These are phyloP conservation scores for Tympanoctomys barrerae DNA, from an alignment of 2,797 vertebrate species.

Conservation along the genomic window DNA sequence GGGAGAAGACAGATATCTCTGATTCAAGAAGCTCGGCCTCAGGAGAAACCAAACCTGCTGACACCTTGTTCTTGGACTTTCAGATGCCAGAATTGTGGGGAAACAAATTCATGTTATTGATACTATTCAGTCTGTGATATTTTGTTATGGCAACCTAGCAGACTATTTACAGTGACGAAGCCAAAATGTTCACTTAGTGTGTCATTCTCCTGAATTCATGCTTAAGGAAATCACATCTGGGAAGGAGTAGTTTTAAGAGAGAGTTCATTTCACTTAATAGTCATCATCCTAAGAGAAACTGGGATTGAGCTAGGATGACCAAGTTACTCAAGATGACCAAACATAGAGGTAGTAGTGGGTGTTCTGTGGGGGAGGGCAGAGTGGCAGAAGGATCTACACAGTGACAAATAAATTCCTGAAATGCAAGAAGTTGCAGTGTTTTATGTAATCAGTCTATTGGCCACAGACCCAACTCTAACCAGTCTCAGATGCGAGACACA, in stretches of 20 bases:
- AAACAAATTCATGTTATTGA: not conserved
- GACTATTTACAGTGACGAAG: not conserved
- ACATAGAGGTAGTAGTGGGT: not conserved
- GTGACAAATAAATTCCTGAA: not conserved
- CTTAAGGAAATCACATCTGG: not conserved
- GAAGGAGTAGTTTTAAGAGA: constrained; percentile 2
- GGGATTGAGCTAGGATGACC: not conserved
- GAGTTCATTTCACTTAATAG: constrained; percentile 20
- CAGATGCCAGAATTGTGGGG: not conserved
- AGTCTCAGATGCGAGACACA: not conserved
- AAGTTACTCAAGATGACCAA: not conserved
- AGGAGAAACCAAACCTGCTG: not conserved
- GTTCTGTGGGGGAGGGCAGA: not conserved
- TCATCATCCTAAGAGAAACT: not conserved
- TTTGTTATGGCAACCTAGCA: not conserved
- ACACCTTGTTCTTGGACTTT: not conserved
- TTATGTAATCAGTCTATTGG: not conserved
- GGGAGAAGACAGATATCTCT: not conserved
- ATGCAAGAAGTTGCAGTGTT: not conserved
- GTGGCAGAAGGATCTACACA: not conserved
- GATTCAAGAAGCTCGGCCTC: not conserved
- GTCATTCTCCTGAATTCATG: not conserved
- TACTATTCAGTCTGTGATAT: not conserved
- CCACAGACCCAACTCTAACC: not conserved
- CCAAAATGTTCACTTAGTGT: not conserved